Evolutionary conservation across 2,888 invertebrate genomes (phyloP), one percentile per base, ranked within the genome.

Genomic region (Hyles lineata): DNA sequence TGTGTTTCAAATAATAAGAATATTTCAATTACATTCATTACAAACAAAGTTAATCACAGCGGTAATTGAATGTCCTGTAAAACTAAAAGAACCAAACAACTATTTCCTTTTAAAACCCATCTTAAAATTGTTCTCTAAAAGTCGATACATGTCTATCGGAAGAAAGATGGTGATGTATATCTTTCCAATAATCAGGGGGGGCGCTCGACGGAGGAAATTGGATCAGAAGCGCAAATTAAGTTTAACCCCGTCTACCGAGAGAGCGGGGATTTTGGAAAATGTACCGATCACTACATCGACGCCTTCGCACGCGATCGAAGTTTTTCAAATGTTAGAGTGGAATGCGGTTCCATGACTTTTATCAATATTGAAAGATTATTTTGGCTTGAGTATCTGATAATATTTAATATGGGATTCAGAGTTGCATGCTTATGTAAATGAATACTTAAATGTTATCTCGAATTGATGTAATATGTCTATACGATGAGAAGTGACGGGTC

Each of bases 191-290:
- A 89, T 89, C 87, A 87, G 81, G 80, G 78, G 80, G 78, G 77
- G 78, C 80, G 79, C 78, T 76, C 79, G 67, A 73, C 76, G 76
- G 74, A 82, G 89, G 90, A 89, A 89, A 90, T 90, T 88, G 88
- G 88, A 90, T 90, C 86, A 85, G 85, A 77, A 77, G 79, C 79
- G 82, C 83, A 89, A 90, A 90, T 90, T 90, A 90, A 88, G 87
- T 89, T 89, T 84, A 85, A 83, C 83, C 81, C 81, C 59, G 71
- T 62, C 63, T 67, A 69, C 23, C 71, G 50, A 76, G 78, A 77
- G 75, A 76, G 74, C 78, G 81, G 75, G 77, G 82, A 80, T 83
- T 87, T 88, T 86, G 79, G 55, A 81, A 75, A 79, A 77, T 78
- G 80, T 81, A 74, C 75, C 73, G 72, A 72, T 61, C 62, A n/a